Conservation (phyloP, 2,113 vertebrate genomes). For the Macquaria australasica region DNA sequence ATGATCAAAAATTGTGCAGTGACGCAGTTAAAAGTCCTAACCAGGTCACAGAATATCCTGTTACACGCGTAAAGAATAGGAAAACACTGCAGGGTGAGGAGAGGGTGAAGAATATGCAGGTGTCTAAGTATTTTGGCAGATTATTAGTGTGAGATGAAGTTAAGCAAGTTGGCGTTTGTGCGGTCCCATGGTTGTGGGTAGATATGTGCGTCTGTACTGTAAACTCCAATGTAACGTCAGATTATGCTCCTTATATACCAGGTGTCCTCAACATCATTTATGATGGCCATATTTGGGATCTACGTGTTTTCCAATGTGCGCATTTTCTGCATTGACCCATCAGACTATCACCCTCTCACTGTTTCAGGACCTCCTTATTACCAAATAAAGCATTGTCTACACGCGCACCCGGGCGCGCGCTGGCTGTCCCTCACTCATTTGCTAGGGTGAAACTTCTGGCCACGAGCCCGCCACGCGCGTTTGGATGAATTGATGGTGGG, state of each 20-base stretch:
- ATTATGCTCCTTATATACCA: background rate
- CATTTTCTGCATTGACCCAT: background rate
- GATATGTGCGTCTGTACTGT: background rate
- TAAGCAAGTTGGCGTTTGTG: too few relatives aligned
- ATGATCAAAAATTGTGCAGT: background rate
- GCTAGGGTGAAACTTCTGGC: slow-evolving; percentile 73
- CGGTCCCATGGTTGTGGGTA: background rate
- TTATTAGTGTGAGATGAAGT: too few relatives aligned
- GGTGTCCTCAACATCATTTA: background rate
- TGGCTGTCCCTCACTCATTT: slow-evolving; percentile 9
- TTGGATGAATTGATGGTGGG: slow-evolving; percentile 71
- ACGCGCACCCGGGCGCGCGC: slow-evolving; percentile 1
- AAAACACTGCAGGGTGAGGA: background rate
- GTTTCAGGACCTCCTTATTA: slow-evolving; percentile 2
- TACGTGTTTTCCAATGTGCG: background rate
- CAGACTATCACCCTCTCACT: background rate
- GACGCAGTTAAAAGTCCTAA: background rate
- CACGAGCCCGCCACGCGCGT: slow-evolving; percentile 87
- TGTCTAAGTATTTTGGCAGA: too few relatives aligned
- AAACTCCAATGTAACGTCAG: background rate
- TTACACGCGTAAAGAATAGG: background rate
- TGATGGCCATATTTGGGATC: background rate
- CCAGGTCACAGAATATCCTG: background rate
- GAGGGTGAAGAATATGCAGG: background rate
- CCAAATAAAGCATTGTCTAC: slow-evolving; percentile 7